Evolutionary conservation across 2,113 vertebrate genomes (phyloP), one percentile per base, ranked within the genome.

Genomic region (Coturnix japonica): DNA sequence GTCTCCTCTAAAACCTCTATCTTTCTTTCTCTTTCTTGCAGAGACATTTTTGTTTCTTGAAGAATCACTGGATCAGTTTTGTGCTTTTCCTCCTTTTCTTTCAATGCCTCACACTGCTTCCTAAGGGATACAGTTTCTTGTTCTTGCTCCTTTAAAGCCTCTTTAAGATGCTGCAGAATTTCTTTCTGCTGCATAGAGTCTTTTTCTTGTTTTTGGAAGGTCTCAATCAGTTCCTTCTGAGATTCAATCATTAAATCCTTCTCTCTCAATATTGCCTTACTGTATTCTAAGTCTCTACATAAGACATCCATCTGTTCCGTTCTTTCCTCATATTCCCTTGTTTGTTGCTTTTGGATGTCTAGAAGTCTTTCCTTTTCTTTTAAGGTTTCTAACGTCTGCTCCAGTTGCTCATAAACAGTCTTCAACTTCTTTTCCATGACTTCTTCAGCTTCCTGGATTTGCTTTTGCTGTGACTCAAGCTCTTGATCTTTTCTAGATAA

Each of bases 401-500:
- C 93, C 83, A 96, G 87, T 69, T 93, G 95, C 31, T 91, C 84
- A 81, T 2, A 57, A 71, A 97, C 94, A 39, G 81, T 56, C 59
- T 82, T 96, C 44, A 95, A 59, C 51, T 95, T 94, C 54, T 54
- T 87, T 67, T 90, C 54, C 46, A 81, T 91, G 26, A 83, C 87
- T 66, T 92, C 91, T 89, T 93, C 84, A 81, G 64, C 78, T 78
- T 97, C 94, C 75, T 90, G 91, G 35, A 96, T 87, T 65, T 95
- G 95, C 60, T 57, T 95, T 61, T 95, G 90, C 28, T 96, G 95
- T 37, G 81, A 78, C 11, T 92, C 91, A 23, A 97, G 67, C 54
- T 97, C 96, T 82, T 95, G 56, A 41, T 97, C 97, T 86, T 94
- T 96, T 63, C 96, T 56, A 57, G 94, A 95, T 72, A 97, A 85